phyloP scores from a whole-genome alignment of 1,140 invertebrate species.

The Sarcophaga bullata region DNA sequence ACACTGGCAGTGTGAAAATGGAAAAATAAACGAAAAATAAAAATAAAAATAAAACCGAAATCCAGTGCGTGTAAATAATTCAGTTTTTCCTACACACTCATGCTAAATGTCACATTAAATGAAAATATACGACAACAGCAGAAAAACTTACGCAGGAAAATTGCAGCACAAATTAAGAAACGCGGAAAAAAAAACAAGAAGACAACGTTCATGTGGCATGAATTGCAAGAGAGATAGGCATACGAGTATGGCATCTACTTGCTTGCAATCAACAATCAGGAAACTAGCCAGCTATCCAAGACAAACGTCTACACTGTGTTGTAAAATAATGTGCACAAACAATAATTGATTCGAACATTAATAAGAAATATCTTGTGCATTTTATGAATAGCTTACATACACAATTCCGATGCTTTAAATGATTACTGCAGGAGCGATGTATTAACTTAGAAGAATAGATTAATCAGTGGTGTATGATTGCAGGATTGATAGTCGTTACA shows the following conservation, averaged over 20 bases:
- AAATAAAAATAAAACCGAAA: no score
- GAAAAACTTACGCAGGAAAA: neutral
- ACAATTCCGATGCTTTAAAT: no score
- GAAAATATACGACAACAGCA: conserved; percentile 43
- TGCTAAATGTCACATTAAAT: conserved; percentile 42
- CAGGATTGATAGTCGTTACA: no score
- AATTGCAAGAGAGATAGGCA: neutral
- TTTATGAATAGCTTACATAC: no score
- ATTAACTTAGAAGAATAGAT: no score
- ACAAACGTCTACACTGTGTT: neutral
- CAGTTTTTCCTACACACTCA: conserved; percentile 7
- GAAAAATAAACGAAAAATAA: neutral
- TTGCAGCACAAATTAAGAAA: neutral
- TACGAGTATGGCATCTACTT: neutral
- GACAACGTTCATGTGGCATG: neutral
- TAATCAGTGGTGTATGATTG: no score
- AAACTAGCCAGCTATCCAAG: no score
- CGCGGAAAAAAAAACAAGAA: neutral
- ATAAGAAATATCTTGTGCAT: no score
- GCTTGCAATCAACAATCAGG: neutral
- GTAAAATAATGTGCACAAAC: no score
- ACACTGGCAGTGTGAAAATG: no score
- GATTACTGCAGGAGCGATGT: no score
- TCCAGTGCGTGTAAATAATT: neutral
- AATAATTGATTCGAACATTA: no score